phyloP scores from a whole-genome alignment of 1,140 invertebrate species.

The Hyles euphorbiae region DNA sequence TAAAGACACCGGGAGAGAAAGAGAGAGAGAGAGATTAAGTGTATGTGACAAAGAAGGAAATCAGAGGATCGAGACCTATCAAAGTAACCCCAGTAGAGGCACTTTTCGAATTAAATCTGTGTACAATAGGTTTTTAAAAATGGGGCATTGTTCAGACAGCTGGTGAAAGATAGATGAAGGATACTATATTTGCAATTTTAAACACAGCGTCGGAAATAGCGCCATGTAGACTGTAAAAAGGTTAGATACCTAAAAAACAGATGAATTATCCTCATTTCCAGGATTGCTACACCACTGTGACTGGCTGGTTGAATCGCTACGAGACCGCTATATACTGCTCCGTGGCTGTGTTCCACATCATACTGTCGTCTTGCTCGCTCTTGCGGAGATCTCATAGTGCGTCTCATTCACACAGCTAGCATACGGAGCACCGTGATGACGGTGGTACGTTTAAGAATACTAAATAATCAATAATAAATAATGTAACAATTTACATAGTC shows the following conservation, averaged over 20 bases:
- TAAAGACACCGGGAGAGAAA: too few species aligned
- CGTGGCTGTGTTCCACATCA: constrained; percentile 35
- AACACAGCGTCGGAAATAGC: too few species aligned
- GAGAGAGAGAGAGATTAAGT: too few species aligned
- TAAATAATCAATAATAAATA: not conserved
- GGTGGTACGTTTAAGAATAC: constrained; percentile 32
- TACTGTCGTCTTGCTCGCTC: constrained; percentile 49
- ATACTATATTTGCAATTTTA: too few species aligned
- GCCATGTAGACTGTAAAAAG: not conserved
- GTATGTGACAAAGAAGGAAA: too few species aligned
- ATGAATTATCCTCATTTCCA: constrained; percentile 22
- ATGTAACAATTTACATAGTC: not conserved
- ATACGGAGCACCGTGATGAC: constrained; percentile 37
- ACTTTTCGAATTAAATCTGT: too few species aligned
- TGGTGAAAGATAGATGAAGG: too few species aligned
- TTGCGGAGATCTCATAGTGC: constrained; percentile 38
- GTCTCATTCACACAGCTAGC: constrained; percentile 50
- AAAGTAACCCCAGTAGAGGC: too few species aligned
- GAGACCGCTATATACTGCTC: constrained; percentile 34
- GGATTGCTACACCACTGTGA: constrained; percentile 43
- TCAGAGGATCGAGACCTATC: too few species aligned
- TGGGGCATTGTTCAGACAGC: too few species aligned
- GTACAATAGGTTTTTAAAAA: too few species aligned
- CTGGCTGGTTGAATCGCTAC: constrained; percentile 37
- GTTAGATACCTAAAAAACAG: not conserved